Base-by-base conservation (phyloP, 2,888 invertebrate species). In the Alcis repandata region DNA sequence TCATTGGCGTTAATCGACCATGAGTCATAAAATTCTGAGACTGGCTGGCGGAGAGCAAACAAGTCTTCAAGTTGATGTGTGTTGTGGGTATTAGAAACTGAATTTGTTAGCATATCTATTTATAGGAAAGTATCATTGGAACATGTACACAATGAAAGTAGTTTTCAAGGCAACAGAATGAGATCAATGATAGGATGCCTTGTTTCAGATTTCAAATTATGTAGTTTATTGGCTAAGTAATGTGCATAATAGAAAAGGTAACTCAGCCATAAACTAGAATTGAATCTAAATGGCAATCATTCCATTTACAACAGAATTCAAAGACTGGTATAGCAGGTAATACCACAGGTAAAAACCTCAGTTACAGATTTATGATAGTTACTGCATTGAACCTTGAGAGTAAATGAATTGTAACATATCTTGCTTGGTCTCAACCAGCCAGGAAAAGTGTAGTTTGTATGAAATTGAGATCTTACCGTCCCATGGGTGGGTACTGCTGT, bases 401-500 rank as follows among this genome's bases (percentile, higher is more conserved):
- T 6, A 27, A 27, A 27, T 27, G 27, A n/a, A n/a, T n/a, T n/a
- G n/a, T 13, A 49, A 9, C 0, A 1, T 4, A 6, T n/a, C 15
- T 67, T 69, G 71, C 65, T 40, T 70, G 76, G 69, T 72, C 71
- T 68, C 66, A 69, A 68, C 38, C 60, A 72, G 65, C 67, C 68
- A 59, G 43, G 20, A 17, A 32, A 54, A 10, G 22, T 22, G 9
- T 40, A 32, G 2, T 19, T n/a, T n/a, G 33, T 36, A 57, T 27
- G 15, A 2, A 52, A 49, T 41, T 49, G 62, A 63, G 43, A 63
- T 59, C 93, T 89, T 83, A 94, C 94, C 93, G 91, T 84, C 90
- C 92, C 89, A 93, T 89, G 9, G 92, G 91, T 0, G 92, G 85
- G 82, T 93, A 94, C 74, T 90, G 92, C 73, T 92, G 93, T 0